Conservation (phyloP, 2,797 vertebrate genomes). For the Numenius phaeopus region DNA sequence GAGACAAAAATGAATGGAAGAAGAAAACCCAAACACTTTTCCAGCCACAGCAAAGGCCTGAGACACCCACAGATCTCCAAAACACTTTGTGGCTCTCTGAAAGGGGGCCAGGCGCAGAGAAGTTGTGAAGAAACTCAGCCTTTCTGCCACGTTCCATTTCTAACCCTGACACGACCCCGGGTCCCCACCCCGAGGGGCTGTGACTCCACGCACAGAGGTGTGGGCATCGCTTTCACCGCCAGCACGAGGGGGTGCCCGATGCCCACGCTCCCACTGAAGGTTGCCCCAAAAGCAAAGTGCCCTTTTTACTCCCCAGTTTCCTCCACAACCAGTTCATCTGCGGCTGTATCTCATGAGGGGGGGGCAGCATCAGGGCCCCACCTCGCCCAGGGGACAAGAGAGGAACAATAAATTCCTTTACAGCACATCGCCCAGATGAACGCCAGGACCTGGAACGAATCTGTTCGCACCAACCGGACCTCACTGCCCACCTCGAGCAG, state of each 20-base stretch:
- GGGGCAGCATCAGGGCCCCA: neutral
- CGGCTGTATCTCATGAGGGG: accelerated
- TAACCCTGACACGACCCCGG: too few species aligned
- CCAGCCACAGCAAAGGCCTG: neutral
- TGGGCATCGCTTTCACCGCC: neutral
- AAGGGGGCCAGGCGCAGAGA: neutral
- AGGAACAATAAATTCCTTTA: neutral
- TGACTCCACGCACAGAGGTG: neutral
- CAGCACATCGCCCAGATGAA: accelerated
- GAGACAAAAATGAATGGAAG: neutral
- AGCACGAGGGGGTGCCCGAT: neutral
- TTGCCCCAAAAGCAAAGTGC: neutral
- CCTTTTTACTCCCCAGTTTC: neutral
- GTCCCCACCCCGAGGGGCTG: accelerated
- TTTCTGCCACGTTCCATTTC: neutral
- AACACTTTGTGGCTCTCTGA: neutral
- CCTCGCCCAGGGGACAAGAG: accelerated
- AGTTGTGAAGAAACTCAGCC: neutral
- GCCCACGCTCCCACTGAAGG: neutral
- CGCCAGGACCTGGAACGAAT: accelerated
- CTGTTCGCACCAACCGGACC: accelerated
- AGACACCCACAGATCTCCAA: neutral
- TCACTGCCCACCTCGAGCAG: neutral
- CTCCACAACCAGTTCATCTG: neutral
- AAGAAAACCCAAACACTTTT: accelerated